phyloP scores from a whole-genome alignment of 2,113 vertebrate genomes.

The Recurvirostra avosetta region DNA sequence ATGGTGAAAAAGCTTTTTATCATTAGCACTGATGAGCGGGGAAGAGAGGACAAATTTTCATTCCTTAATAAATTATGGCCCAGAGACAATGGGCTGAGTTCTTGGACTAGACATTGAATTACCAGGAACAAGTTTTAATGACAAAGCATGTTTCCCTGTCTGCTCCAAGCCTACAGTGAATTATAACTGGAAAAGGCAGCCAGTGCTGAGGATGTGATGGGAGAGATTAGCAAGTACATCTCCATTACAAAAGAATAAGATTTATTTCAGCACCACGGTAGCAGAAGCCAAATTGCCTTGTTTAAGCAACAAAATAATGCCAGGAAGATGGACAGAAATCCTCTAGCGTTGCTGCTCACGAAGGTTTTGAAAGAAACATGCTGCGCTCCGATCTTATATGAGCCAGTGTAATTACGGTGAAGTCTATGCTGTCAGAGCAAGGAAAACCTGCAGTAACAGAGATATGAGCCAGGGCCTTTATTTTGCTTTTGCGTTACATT shows the following conservation, averaged over 20 bases:
- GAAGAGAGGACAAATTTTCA: background rate
- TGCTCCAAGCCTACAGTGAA: background rate
- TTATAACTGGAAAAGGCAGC: constrained; percentile 12
- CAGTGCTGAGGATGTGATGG: background rate
- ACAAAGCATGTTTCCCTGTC: background rate
- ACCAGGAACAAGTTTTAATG: background rate
- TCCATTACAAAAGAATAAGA: constrained; percentile 24
- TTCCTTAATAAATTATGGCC: background rate
- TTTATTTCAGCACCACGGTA: constrained; percentile 1
- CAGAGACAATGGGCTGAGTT: background rate
- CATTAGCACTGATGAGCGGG: background rate
- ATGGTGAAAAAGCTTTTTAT: background rate
- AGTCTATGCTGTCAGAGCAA: background rate
- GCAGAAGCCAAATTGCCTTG: constrained; percentile 20
- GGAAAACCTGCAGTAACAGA: constrained; percentile 13
- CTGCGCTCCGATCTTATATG: background rate
- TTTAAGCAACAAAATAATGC: constrained; percentile 37
- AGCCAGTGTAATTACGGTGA: background rate
- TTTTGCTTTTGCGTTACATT: background rate
- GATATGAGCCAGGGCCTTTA: background rate
- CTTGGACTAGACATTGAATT: background rate
- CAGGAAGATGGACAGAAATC: constrained; percentile 34
- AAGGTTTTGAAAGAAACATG: background rate
- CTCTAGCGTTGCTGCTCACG: background rate
- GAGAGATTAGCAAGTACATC: constrained; percentile 22